phyloP scores from a whole-genome alignment of 37 sponge, comb jelly and placozoan genomes.

The Tethya wilhelma region DNA sequence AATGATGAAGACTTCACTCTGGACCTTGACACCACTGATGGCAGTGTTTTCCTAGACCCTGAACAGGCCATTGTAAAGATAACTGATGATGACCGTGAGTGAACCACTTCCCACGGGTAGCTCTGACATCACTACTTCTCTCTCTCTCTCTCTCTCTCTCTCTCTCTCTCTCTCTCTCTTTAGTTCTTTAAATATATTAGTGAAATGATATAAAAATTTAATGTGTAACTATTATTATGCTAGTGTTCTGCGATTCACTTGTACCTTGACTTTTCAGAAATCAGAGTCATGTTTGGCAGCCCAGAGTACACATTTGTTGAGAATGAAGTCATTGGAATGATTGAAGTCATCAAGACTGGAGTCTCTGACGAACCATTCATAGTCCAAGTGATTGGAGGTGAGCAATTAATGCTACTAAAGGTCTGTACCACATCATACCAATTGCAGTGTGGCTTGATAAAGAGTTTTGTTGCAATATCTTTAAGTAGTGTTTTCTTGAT shows the following conservation, averaged over 20 bases:
- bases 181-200: no score
- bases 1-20: neutral
- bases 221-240: neutral
- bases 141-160: no score
- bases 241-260: neutral
- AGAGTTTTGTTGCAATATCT: no score
- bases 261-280: neutral
- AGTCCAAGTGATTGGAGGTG: slow-evolving; percentile 16
- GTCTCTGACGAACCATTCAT: neutral
- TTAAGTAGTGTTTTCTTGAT: no score
- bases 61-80: no score
- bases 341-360: neutral
- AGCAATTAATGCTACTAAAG: neutral
- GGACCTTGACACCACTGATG: no score
- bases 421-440: no score
- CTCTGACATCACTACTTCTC: no score
- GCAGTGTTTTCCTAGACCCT: no score
- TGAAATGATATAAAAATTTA: neutral
- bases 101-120: neutral
- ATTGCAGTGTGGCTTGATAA: no score
- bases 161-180: no score
- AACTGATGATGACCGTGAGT: no score
- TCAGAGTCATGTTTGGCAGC: neutral
- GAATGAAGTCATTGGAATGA: neutral
- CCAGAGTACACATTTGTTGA: slow-evolving; percentile 23